Evolutionary conservation across 2,113 vertebrate species (phyloP).

Genomic region (Dicrurus megarhynchus): DNA sequence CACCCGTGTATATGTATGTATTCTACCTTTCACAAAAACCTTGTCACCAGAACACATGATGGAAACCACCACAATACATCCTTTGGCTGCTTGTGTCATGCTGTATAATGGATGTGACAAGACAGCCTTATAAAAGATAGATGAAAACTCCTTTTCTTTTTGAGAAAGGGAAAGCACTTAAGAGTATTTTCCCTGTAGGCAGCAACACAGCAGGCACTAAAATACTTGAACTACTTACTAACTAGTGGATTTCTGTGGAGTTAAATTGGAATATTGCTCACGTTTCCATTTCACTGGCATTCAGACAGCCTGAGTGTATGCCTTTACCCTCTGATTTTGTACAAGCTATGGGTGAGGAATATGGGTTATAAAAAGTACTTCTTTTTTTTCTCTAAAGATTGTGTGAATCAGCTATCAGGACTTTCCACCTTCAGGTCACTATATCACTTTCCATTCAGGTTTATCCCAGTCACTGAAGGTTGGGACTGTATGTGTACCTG

Average conservation of each 20-base stretch:
- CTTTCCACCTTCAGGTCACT: background rate
- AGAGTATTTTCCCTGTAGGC: constrained; percentile 43
- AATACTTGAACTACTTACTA: constrained; percentile 28
- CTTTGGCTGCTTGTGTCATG: background rate
- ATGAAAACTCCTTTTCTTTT: constrained; percentile 20
- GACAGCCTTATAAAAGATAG: constrained; percentile 36
- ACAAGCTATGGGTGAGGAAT: background rate
- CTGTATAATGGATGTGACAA: constrained; percentile 19
- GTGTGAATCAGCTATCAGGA: background rate
- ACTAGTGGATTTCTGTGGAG: background rate
- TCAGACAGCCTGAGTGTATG: background rate
- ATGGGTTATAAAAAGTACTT: background rate
- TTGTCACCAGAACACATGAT: background rate
- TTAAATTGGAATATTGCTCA: constrained; percentile 14
- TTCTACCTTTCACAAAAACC: background rate
- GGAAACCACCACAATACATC: background rate
- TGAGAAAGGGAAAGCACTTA: constrained; percentile 39
- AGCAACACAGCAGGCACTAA: constrained; percentile 26
- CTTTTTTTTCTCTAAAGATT: background rate
- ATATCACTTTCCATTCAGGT: background rate
- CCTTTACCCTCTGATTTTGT: background rate
- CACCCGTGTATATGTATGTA: background rate
- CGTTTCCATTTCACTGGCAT: background rate
- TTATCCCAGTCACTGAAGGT: background rate
- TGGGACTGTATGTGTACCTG: background rate